phyloP scores from a whole-genome alignment of 1,140 invertebrate species.

The Triops longicaudatus region DNA sequence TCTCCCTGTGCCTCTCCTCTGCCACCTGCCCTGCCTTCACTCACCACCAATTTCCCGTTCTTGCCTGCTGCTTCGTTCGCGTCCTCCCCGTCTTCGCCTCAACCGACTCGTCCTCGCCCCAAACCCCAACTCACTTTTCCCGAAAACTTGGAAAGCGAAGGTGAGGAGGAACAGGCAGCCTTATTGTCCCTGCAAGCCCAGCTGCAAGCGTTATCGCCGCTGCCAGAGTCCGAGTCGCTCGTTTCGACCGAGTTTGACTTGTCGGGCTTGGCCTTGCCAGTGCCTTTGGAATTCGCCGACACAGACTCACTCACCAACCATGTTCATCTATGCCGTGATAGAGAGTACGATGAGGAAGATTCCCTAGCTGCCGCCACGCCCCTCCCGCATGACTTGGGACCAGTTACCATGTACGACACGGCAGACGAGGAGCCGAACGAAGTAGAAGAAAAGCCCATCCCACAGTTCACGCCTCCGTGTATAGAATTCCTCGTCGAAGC shows the following conservation, averaged over 20 bases:
- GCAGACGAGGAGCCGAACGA: constrained; percentile 21
- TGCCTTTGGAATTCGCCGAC: constrained; percentile 65
- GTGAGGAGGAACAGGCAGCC: constrained; percentile 20
- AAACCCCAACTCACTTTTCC: constrained; percentile 7
- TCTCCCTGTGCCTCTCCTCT: constrained; percentile 31
- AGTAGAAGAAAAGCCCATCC: constrained; percentile 27
- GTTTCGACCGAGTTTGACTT: constrained; percentile 21
- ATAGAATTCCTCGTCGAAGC: constrained; percentile 11
- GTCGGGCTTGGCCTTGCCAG: constrained; percentile 45
- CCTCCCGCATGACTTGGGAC: neutral
- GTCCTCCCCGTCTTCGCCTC: constrained; percentile 18
- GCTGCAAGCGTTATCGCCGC: constrained; percentile 49
- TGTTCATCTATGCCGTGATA: neutral
- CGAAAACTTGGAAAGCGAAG: constrained; percentile 20
- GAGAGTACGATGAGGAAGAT: constrained; percentile 2
- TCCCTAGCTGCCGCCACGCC: neutral
- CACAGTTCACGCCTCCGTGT: neutral
- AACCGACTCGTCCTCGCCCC: constrained; percentile 25
- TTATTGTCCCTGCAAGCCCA: constrained; percentile 32
- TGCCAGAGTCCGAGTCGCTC: constrained; percentile 45
- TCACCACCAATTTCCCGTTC: constrained; percentile 48
- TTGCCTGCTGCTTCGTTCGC: constrained; percentile 43
- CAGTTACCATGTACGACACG: neutral
- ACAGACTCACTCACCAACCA: neutral
- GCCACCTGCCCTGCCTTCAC: constrained; percentile 38